A percentile compares a stretch with the other conserved stretches of the same genome.
Evolutionary conservation across 1,140 invertebrate genomes (phyloP).

Genomic region (Cardiocondyla obscurior): DNA sequence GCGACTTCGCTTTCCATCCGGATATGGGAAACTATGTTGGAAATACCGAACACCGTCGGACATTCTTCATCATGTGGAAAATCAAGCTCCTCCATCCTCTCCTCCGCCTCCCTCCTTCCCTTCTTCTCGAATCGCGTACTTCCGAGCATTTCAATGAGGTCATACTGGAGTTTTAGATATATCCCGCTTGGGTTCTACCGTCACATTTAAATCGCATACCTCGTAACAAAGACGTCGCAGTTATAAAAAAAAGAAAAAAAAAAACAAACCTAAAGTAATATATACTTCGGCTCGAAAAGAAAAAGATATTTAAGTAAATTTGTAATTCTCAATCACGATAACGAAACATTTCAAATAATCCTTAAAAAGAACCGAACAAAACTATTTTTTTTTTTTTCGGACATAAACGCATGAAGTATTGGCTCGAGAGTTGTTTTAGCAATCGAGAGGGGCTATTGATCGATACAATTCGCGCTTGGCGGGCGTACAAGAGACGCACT

Average conservation of each 20-base stretch:
- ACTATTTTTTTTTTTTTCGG: background rate
- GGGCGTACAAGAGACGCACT: slow-evolving; percentile 25
- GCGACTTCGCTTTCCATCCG: slow-evolving; percentile 66
- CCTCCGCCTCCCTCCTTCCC: background rate
- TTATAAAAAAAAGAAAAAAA: too few species aligned
- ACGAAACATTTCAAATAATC: background rate
- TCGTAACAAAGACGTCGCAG: background rate
- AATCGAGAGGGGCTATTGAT: slow-evolving; percentile 9
- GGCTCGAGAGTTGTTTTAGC: background rate
- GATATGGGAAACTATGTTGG: slow-evolving; percentile 61
- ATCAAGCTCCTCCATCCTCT: slow-evolving; percentile 45
- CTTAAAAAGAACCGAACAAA: too few species aligned
- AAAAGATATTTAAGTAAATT: too few species aligned
- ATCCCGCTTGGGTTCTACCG: background rate
- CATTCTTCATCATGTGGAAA: slow-evolving; percentile 66
- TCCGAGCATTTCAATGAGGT: slow-evolving; percentile 45
- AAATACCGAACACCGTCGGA: slow-evolving; percentile 56
- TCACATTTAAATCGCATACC: background rate
- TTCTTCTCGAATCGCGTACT: slow-evolving; percentile 7
- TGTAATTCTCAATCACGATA: background rate
- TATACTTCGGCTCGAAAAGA: background rate
- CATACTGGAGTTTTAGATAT: slow-evolving; percentile 19
- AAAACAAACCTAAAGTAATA: background rate
- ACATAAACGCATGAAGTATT: background rate
- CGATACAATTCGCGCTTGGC: slow-evolving; percentile 18